These are phyloP conservation scores for Actinia tenebrosa DNA, from an alignment of 64 coral and sea anemone species.

Conservation along the genomic window DNA sequence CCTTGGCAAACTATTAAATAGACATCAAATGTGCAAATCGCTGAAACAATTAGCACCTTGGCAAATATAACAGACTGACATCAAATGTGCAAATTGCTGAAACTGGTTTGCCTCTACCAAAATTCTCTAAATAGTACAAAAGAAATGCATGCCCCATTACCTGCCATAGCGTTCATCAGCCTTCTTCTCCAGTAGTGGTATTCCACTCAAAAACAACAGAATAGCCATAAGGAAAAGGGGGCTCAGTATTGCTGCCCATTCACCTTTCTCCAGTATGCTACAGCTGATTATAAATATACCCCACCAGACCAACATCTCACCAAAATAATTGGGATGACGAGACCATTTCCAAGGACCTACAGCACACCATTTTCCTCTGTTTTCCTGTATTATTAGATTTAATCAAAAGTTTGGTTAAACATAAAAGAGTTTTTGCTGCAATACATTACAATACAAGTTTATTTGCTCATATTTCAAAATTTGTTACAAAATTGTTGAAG, in stretches of 20 bases:
- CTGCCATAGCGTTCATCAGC: constrained; percentile 30
- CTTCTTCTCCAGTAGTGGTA: constrained; percentile 16
- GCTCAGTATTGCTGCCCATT: neutral
- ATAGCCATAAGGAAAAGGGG: constrained; percentile 28
- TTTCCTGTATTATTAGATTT: neutral
- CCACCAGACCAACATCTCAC: constrained; percentile 25
- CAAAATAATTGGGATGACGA: constrained; percentile 38
- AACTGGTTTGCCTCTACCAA: too few species aligned
- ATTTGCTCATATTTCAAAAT: too few species aligned
- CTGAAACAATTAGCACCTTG: too few species aligned
- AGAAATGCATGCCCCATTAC: neutral
- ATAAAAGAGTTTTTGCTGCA: too few species aligned
- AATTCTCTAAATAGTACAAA: too few species aligned
- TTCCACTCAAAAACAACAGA: constrained; percentile 17
- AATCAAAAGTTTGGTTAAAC: too few species aligned
- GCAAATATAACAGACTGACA: too few species aligned
- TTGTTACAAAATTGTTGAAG: too few species aligned
- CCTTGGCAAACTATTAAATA: neutral
- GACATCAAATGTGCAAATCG: too few species aligned
- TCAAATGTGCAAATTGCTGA: too few species aligned
- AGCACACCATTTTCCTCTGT: constrained; percentile 28
- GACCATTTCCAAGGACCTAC: constrained; percentile 26
- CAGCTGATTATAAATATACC: constrained; percentile 24
- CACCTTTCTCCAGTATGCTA: constrained; percentile 1
- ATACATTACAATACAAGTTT: too few species aligned